Conservation (phyloP, 2,113 vertebrate species). For the Crotalus tigris region DNA sequence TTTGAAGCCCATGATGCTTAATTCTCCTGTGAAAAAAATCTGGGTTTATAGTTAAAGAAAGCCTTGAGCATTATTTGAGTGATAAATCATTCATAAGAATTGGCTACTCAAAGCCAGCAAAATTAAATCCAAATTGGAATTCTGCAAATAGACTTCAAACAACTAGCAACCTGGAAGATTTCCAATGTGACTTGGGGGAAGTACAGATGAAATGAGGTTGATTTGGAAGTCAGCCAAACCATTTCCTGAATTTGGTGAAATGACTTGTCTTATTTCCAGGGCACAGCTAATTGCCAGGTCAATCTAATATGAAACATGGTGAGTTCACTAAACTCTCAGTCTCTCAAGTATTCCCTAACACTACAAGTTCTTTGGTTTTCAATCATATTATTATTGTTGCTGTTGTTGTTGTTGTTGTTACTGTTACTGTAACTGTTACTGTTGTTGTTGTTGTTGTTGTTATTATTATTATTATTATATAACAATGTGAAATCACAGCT, state of each 20-base stretch:
- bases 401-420: no score
- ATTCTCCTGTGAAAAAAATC: not conserved
- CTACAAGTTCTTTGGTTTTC: not conserved
- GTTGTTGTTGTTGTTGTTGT: no score
- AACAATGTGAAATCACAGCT: not conserved
- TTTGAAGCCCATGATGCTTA: not conserved
- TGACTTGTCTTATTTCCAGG: not conserved
- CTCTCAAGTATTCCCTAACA: not conserved
- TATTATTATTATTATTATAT: not conserved
- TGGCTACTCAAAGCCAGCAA: not conserved
- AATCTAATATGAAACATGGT: not conserved
- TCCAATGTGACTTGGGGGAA: not conserved
- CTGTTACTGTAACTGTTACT: no score
- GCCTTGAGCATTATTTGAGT: not conserved
- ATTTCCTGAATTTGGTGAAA: not conserved
- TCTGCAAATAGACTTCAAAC: not conserved
- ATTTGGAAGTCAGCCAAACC: not conserved
- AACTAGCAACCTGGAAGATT: not conserved
- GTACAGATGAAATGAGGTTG: not conserved
- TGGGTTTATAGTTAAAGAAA: not conserved
- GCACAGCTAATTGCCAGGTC: not conserved
- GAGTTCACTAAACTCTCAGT: not conserved
- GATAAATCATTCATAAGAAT: not conserved
- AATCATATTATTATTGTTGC: not conserved
- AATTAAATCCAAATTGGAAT: not conserved